Conservation (phyloP, 1,140 invertebrate species). For the Globodera rostochiensis region DNA sequence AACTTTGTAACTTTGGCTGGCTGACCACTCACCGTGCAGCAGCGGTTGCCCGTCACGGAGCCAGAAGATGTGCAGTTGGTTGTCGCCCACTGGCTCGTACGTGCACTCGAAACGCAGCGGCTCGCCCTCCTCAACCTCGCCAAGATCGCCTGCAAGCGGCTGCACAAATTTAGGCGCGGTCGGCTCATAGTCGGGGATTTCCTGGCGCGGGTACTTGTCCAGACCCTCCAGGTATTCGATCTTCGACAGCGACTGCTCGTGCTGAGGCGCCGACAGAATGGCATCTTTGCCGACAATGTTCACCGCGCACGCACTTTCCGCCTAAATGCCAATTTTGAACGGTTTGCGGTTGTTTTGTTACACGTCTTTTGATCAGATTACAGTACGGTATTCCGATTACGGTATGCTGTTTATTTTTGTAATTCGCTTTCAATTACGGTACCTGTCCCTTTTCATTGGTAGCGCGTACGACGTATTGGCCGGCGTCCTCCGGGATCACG, state of each 20-base stretch:
- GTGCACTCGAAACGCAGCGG: constrained; percentile 91
- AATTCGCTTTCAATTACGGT: not conserved
- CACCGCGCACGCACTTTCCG: constrained; percentile 39
- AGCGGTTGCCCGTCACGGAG: constrained; percentile 67
- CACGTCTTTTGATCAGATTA: not conserved
- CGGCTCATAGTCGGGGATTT: constrained; percentile 71
- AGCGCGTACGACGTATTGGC: constrained; percentile 88
- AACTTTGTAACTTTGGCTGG: not conserved
- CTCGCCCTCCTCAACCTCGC: constrained; percentile 75
- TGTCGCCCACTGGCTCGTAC: constrained; percentile 91
- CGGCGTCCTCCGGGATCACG: constrained; percentile 87
- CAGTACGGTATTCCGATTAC: too few species aligned
- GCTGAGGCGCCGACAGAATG: constrained; percentile 82
- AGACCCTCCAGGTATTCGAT: constrained; percentile 84
- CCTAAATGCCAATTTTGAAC: not conserved
- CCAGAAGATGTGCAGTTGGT: constrained; percentile 93
- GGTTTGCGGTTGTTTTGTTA: not conserved
- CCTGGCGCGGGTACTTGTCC: constrained; percentile 76
- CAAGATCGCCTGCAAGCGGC: constrained; percentile 52
- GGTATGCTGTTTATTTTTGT: not conserved
- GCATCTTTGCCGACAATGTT: constrained; percentile 66
- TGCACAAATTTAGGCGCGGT: constrained; percentile 57
- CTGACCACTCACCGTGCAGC: constrained; percentile 49
- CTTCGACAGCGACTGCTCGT: constrained; percentile 81
- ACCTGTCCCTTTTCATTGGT: constrained; percentile 81